Evolutionary conservation across 2,113 vertebrate species (phyloP).

Genomic region (Larimichthys crocea): DNA sequence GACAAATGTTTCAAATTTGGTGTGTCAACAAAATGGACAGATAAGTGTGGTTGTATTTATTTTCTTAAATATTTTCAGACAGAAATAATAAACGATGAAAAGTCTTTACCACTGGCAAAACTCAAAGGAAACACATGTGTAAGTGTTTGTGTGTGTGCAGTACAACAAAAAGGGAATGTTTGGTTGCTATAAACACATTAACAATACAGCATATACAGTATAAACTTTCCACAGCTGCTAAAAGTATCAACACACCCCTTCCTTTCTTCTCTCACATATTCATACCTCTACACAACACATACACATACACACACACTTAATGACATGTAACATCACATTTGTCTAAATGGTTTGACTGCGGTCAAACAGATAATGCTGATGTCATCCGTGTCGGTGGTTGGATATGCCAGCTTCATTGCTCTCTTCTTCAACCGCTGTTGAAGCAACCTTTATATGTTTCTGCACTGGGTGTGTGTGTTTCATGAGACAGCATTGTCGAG

Average conservation of each 20-base stretch:
- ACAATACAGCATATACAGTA: slow-evolving; percentile 6
- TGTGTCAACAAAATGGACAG: neutral
- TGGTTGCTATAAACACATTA: slow-evolving; percentile 40
- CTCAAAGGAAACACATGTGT: neutral
- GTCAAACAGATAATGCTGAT: slow-evolving; percentile 33
- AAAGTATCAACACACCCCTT: neutral
- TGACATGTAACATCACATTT: slow-evolving; percentile 5
- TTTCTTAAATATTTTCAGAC: neutral
- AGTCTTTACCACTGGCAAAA: neutral
- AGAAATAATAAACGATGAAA: neutral
- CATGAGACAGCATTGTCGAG: slow-evolving; percentile 19
- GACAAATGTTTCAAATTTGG: neutral
- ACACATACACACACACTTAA: slow-evolving; percentile 4
- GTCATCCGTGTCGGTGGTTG: slow-evolving; percentile 20
- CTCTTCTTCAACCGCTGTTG: neutral
- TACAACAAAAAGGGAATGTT: neutral
- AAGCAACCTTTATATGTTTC: slow-evolving; percentile 25
- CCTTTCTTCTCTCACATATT: slow-evolving; percentile 6
- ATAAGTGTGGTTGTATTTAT: neutral
- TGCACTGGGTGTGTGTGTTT: neutral
- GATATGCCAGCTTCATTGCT: neutral
- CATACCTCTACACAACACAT: slow-evolving; percentile 14
- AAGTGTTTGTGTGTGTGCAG: neutral
- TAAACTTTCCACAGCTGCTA: slow-evolving; percentile 17
- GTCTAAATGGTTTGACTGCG: neutral